Conservation (phyloP, 1,140 invertebrate species). For the Schlechtendalia chinensis region DNA sequence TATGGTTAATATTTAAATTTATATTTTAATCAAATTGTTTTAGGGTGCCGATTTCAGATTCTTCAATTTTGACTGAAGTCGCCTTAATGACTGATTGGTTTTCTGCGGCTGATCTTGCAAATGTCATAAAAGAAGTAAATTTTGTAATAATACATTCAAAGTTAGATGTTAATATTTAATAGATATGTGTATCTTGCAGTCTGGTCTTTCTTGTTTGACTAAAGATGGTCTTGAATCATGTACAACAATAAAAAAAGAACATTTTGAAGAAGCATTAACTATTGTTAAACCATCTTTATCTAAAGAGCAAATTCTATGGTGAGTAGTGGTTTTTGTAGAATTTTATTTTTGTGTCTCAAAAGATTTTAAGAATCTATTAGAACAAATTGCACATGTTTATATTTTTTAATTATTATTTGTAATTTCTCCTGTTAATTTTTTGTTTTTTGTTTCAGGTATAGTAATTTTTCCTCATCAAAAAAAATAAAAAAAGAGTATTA, state of each 20-base stretch:
- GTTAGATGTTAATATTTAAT: conserved; percentile 4
- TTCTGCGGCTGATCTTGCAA: conserved; percentile 77
- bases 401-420: too few relatives aligned
- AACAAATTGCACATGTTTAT: not conserved
- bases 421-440: too few relatives aligned
- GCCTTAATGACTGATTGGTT: conserved; percentile 65
- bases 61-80: conserved; percentile 63
- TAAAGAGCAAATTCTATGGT: conserved; percentile 57
- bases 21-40: conserved; percentile 24
- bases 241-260: conserved; percentile 56
- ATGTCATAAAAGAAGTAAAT: conserved; percentile 67
- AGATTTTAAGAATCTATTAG: not conserved
- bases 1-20: not conserved
- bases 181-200: conserved; percentile 56
- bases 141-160: conserved; percentile 40
- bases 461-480: not conserved
- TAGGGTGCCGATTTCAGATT: conserved; percentile 62
- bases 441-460: not conserved
- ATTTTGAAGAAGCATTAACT: conserved; percentile 62
- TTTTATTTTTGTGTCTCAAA: not conserved
- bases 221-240: conserved; percentile 59
- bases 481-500: not conserved
- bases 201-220: conserved; percentile 67
- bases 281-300: conserved; percentile 61
- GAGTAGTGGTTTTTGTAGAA: conserved; percentile 52